Percentiles rank a stretch among this genome's conserved stretches.
Evolutionary conservation across 2,113 vertebrate genomes (phyloP).

Genomic region (Drymodes brunneopygia): DNA sequence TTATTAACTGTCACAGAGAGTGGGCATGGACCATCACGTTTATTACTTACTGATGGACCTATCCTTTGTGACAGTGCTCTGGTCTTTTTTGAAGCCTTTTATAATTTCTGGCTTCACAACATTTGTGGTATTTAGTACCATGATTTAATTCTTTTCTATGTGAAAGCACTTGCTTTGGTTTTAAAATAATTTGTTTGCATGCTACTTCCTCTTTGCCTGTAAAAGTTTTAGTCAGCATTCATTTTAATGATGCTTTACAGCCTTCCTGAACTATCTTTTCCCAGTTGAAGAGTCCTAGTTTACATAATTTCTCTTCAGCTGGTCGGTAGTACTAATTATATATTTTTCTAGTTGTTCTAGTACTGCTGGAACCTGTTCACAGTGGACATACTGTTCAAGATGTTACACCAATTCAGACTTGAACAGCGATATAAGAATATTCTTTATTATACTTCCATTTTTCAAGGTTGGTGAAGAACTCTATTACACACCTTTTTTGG

Average conservation of each 20-base stretch:
- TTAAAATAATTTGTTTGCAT: neutral
- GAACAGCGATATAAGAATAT: neutral
- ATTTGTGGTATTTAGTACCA: neutral
- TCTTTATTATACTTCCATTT: neutral
- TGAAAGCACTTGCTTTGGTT: neutral
- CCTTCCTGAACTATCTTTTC: neutral
- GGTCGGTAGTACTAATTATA: neutral
- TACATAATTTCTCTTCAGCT: neutral
- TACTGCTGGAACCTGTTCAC: neutral
- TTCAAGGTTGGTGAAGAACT: neutral
- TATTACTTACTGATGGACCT: neutral
- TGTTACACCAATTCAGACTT: neutral
- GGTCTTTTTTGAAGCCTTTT: neutral
- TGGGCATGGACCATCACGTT: neutral
- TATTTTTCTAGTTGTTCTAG: neutral
- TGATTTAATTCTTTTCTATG: neutral
- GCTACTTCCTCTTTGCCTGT: neutral
- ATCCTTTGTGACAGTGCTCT: neutral
- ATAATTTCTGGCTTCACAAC: neutral
- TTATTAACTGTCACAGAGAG: neutral
- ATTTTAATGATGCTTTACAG: neutral
- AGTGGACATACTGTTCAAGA: neutral
- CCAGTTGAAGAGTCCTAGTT: neutral
- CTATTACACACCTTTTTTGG: neutral
- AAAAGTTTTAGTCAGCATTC: neutral